Evolutionary conservation across 1,140 invertebrate species (phyloP).

Genomic region (Daktulosphaira vitifoliae): DNA sequence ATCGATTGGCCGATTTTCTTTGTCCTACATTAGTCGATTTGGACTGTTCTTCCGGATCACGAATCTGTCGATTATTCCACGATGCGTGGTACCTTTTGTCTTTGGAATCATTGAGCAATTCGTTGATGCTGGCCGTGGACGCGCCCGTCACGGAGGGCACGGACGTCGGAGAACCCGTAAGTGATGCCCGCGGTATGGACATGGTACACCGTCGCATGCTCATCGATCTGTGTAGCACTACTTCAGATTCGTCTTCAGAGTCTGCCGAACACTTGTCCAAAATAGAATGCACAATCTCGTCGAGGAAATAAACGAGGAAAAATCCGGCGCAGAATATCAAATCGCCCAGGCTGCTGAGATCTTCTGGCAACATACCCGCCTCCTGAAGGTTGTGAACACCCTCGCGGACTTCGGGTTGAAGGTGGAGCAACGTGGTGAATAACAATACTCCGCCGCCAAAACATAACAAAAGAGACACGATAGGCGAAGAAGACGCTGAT

Average conservation of each 20-base stretch:
- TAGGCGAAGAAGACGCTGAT: conserved; percentile 39
- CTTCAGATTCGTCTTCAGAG: conserved; percentile 44
- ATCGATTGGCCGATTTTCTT: conserved; percentile 40
- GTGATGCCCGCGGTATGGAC: conserved; percentile 39
- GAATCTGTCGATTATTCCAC: neutral
- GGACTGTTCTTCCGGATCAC: conserved; percentile 21
- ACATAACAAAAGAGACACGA: conserved; percentile 57
- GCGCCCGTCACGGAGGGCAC: conserved; percentile 10
- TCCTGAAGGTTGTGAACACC: conserved; percentile 45
- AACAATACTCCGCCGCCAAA: conserved; percentile 74
- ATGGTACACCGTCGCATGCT: conserved; percentile 49
- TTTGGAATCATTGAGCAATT: conserved; percentile 36
- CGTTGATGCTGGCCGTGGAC: conserved; percentile 39
- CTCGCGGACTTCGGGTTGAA: conserved; percentile 64
- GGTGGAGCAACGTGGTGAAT: conserved; percentile 65
- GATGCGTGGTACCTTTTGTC: conserved; percentile 18
- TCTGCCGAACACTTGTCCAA: conserved; percentile 44
- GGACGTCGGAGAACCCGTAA: conserved; percentile 6
- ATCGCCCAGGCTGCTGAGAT: conserved; percentile 47
- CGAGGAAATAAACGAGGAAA: conserved; percentile 63
- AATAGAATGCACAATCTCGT: conserved; percentile 57
- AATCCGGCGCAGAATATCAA: conserved; percentile 60
- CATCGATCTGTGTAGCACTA: conserved; percentile 49
- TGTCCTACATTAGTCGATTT: conserved; percentile 6
- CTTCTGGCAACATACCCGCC: conserved; percentile 42